phyloP scores from a whole-genome alignment of 53 echinoderm and acorn worm species.

The Holothuria scabra region DNA sequence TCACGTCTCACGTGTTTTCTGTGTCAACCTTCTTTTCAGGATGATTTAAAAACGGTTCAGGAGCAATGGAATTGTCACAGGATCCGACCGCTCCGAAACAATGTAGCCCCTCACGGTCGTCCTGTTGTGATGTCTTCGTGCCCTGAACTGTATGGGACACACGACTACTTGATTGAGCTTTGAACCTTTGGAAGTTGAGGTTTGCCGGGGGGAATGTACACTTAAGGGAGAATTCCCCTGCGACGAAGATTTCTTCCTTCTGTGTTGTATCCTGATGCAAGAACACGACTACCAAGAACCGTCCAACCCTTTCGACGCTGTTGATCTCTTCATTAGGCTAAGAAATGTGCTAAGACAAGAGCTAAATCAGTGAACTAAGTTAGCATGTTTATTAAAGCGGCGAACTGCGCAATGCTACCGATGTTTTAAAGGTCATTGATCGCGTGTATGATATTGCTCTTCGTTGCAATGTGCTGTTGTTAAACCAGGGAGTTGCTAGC shows the following conservation, averaged over 20 bases:
- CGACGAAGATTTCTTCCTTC: conserved; percentile 20
- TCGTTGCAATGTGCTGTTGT: no score
- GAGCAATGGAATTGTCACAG: not conserved
- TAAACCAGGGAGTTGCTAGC: no score
- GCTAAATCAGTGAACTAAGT: no score
- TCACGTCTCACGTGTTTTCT: no score
- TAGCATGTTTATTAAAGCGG: no score
- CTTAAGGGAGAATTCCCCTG: conserved; percentile 26
- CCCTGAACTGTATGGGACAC: conserved; percentile 2
- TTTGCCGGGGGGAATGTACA: conserved; percentile 27
- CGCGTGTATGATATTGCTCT: no score
- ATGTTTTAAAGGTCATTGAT: no score
- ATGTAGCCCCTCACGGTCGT: not conserved
- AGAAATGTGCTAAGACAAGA: no score
- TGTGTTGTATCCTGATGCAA: not conserved
- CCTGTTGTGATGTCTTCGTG: conserved; percentile 7
- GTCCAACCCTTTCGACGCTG: no score
- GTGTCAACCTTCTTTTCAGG: no score
- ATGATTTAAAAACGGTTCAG: not conserved
- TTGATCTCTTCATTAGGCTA: no score
- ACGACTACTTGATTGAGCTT: not conserved
- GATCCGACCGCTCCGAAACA: not conserved
- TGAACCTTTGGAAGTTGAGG: not conserved
- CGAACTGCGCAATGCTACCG: no score
- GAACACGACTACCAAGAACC: not conserved